A percentile compares a stretch with the other conserved stretches of the same genome.
These are phyloP conservation scores for Alloscopus bannaensis DNA, from an alignment of 2,888 invertebrate genomes.

Conservation along the genomic window DNA sequence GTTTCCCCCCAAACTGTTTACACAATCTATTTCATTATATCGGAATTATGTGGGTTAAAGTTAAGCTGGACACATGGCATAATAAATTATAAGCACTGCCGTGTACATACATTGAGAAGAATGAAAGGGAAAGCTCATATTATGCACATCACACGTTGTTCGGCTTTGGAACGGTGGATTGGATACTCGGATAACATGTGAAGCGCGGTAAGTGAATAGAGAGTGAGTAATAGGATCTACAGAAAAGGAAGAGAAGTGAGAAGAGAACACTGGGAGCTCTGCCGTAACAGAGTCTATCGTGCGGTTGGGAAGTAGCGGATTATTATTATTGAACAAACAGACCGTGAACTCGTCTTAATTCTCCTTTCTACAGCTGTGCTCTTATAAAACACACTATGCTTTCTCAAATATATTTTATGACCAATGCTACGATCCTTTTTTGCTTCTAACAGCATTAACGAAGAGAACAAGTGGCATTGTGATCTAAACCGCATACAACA, in stretches of 20 bases:
- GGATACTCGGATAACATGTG: constrained; percentile 3
- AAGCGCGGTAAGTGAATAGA: not conserved
- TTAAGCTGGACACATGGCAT: constrained; percentile 26
- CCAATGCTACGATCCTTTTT: too few relatives aligned
- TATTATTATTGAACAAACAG: constrained; percentile 66
- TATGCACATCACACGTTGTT: not conserved
- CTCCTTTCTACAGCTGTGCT: constrained; percentile 25
- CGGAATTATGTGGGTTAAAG: constrained; percentile 12
- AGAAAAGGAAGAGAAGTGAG: constrained; percentile 6
- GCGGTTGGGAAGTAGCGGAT: constrained; percentile 41
- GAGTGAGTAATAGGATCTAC: constrained; percentile 46
- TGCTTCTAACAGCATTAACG: too few relatives aligned
- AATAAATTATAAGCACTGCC: constrained; percentile 5
- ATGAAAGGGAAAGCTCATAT: not conserved
- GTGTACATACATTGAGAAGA: not conserved
- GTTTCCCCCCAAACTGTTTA: constrained; percentile 13
- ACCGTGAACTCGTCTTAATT: constrained; percentile 56
- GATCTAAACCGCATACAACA: too few relatives aligned
- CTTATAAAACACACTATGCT: constrained; percentile 3
- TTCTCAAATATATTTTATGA: too few relatives aligned
- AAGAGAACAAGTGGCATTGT: too few relatives aligned
- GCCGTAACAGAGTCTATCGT: constrained; percentile 51
- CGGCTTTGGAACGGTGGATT: not conserved
- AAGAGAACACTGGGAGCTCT: constrained; percentile 22
- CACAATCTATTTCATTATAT: constrained; percentile 18